A percentile compares a stretch with the other conserved stretches of the same genome.
phyloP scores from a whole-genome alignment of 2,113 vertebrate species.

The Patagioenas fasciata region DNA sequence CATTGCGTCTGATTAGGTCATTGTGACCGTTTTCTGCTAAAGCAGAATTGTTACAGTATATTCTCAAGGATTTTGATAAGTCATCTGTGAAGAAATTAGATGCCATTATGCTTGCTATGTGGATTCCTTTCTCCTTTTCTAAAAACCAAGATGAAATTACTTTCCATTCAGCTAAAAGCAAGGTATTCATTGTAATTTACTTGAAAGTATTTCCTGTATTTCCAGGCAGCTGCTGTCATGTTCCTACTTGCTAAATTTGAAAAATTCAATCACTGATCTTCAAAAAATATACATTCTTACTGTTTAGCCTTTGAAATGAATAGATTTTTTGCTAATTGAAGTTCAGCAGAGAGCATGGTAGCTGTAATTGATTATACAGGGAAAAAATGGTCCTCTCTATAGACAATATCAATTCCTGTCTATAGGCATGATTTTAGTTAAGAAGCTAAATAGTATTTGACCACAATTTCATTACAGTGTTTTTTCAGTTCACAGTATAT shows the following conservation, averaged over 20 bases:
- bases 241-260: neutral
- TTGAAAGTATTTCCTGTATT: neutral
- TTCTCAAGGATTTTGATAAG: constrained; percentile 1
- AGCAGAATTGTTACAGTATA: neutral
- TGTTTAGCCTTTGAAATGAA: neutral
- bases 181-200: neutral
- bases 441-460: neutral
- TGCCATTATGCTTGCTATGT: neutral
- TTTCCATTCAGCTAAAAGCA: neutral
- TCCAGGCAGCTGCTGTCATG: neutral
- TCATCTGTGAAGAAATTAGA: neutral
- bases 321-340: neutral
- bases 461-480: neutral
- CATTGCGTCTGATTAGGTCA: neutral
- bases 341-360: neutral
- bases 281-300: neutral
- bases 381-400: neutral
- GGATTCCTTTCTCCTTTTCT: neutral
- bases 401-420: neutral
- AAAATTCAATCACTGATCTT: neutral
- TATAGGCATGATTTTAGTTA: neutral
- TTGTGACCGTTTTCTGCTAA: neutral
- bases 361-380: neutral
- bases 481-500: neutral
- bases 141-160: neutral